phyloP scores from a whole-genome alignment of 2,797 vertebrate genomes.

The Sebastes elongatus region DNA sequence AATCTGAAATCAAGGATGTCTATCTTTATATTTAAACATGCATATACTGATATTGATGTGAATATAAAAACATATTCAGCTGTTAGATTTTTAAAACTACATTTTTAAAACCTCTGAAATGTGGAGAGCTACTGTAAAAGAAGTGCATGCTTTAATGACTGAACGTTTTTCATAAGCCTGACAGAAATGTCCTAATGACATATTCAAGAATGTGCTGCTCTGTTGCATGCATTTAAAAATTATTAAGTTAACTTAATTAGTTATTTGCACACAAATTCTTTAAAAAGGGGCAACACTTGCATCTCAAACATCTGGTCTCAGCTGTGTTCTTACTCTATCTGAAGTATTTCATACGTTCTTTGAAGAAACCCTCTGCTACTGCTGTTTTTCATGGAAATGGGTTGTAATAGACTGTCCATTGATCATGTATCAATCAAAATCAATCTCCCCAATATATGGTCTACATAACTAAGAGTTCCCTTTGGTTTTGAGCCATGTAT shows the following conservation, averaged over 20 bases:
- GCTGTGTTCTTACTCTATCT: not conserved
- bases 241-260: not conserved
- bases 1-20: not conserved
- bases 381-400: constrained; percentile 15
- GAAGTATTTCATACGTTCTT: not conserved
- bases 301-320: constrained; percentile 20
- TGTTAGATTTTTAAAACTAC: not conserved
- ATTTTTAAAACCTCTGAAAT: constrained; percentile 33
- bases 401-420: constrained; percentile 15
- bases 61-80: constrained; percentile 2
- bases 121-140: constrained; percentile 57
- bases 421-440: not conserved
- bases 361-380: constrained; percentile 5
- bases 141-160: constrained; percentile 40
- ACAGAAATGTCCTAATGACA: not conserved
- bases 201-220: constrained; percentile 1
- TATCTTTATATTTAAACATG: constrained; percentile 20
- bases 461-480: not conserved
- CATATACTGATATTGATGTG: constrained; percentile 28
- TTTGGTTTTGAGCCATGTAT: constrained; percentile 38
- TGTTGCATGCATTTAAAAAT: constrained; percentile 17
- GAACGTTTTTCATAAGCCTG: constrained; percentile 1
- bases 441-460: not conserved
- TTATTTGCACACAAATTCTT: not conserved
- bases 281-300: not conserved